phyloP scores from a whole-genome alignment of 2,797 vertebrate genomes.

The Aulostomus chinensis region DNA sequence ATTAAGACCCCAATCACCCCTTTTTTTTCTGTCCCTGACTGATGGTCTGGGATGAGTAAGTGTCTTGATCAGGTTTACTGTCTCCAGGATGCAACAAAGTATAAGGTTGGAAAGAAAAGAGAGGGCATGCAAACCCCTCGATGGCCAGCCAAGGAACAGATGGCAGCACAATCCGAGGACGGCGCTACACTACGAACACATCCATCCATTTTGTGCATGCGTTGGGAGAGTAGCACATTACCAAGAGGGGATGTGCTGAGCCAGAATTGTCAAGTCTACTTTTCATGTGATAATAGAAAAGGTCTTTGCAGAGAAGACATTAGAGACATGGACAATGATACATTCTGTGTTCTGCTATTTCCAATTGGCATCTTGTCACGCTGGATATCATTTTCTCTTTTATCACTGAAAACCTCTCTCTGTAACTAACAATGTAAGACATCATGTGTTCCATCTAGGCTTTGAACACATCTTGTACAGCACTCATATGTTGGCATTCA shows the following conservation, averaged over 20 bases:
- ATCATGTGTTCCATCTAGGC: not conserved
- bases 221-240: slow-evolving; percentile 48
- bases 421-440: slow-evolving; percentile 8
- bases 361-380: slow-evolving; percentile 20
- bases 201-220: slow-evolving; percentile 54
- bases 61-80: slow-evolving; percentile 1
- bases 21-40: too few species aligned
- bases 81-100: slow-evolving; percentile 17
- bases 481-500: slow-evolving; percentile 9
- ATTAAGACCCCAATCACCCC: too few species aligned
- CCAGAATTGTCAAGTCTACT: slow-evolving; percentile 57
- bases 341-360: slow-evolving; percentile 10
- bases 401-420: slow-evolving; percentile 21
- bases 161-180: slow-evolving; percentile 70
- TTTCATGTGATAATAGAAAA: slow-evolving; percentile 41
- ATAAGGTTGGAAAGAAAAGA: slow-evolving; percentile 28
- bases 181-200: slow-evolving; percentile 72
- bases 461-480: slow-evolving; percentile 17
- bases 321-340: slow-evolving; percentile 19
- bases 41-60: too few species aligned
- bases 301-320: slow-evolving; percentile 38
- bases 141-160: slow-evolving; percentile 65
- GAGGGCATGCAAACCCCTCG: slow-evolving; percentile 46
- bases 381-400: slow-evolving; percentile 30
- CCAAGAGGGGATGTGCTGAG: slow-evolving; percentile 30